Conservation (phyloP, 2,113 vertebrate genomes). For the Thryonomys swinderianus region DNA sequence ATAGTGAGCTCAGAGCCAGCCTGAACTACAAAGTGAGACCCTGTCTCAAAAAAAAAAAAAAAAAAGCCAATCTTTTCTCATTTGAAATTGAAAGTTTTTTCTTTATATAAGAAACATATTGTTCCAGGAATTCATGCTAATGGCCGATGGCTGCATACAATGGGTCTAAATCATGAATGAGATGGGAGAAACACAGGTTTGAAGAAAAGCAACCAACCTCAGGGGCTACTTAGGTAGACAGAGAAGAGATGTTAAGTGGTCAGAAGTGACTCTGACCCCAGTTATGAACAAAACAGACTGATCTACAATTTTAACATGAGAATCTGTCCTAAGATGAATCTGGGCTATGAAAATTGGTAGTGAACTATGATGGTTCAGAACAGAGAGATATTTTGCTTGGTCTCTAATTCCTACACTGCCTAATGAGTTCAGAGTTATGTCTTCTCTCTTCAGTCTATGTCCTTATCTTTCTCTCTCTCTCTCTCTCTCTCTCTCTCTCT, state of each 20-base stretch:
- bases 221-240: neutral
- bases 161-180: neutral
- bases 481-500: no score
- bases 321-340: neutral
- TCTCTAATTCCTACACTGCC: neutral
- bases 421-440: no score
- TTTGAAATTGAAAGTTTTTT: neutral
- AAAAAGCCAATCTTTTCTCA: neutral
- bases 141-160: neutral
- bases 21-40: no score
- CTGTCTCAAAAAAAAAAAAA: no score
- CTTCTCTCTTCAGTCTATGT: neutral
- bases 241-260: neutral
- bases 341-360: neutral
- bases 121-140: neutral
- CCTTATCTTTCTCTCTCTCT: rapidly evolving
- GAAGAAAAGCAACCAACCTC: neutral
- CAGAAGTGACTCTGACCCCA: neutral
- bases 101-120: neutral
- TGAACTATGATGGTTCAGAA: neutral
- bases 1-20: no score
- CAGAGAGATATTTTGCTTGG: rapidly evolving
- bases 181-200: neutral
- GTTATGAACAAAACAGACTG: neutral
- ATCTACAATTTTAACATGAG: neutral